phyloP scores from a whole-genome alignment of 2,113 vertebrate species.

The Pteropus alecto region DNA sequence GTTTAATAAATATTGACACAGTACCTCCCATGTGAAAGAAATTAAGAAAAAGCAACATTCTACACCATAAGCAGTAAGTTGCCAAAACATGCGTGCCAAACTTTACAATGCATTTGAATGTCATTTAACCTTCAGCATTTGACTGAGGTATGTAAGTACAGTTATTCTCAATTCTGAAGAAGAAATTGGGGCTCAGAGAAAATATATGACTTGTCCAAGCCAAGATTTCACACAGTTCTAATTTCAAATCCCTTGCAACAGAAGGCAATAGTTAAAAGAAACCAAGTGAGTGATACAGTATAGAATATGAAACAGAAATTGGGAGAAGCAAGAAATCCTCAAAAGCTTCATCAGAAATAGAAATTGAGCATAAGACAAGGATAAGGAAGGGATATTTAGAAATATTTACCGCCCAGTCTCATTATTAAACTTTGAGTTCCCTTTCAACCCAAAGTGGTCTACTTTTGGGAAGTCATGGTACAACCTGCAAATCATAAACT shows the following conservation, averaged over 20 bases:
- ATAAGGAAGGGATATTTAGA: neutral
- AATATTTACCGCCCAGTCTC: neutral
- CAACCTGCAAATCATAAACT: neutral
- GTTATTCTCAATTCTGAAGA: slow-evolving; percentile 19
- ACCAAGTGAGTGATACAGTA: neutral
- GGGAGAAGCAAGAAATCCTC: neutral
- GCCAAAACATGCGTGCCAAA: neutral
- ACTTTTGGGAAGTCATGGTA: neutral
- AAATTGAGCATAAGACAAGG: slow-evolving; percentile 8
- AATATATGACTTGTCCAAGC: neutral
- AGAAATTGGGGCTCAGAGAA: neutral
- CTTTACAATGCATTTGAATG: neutral
- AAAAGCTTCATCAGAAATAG: neutral
- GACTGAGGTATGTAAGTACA: neutral
- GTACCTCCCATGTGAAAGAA: neutral
- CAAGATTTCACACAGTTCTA: neutral
- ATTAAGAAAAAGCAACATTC: slow-evolving; percentile 6
- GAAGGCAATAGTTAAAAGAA: slow-evolving; percentile 14
- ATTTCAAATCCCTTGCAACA: neutral
- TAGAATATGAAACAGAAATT: neutral
- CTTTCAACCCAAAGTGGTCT: neutral
- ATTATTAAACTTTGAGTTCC: neutral
- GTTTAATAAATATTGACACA: slow-evolving; percentile 20
- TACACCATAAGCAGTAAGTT: neutral
- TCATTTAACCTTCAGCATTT: neutral